Percentiles rank a stretch among this genome's conserved stretches.
Evolutionary conservation across 2,797 vertebrate species (phyloP).

Genomic region (Phrynocephalus guinanensis): DNA sequence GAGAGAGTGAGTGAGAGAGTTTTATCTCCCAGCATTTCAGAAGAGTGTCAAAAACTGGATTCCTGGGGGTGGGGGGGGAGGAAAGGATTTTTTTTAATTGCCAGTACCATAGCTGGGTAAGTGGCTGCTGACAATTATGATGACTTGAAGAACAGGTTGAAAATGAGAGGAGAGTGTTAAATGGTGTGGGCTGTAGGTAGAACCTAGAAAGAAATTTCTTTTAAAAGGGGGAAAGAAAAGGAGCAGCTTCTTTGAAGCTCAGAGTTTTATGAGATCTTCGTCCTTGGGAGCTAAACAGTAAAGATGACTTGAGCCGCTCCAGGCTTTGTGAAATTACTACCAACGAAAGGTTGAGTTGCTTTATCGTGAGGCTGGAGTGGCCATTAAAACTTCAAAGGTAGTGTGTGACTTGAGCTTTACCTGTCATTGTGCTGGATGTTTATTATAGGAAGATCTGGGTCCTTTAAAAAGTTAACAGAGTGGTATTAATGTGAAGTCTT

Average conservation of each 20-base stretch:
- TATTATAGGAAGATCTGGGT: constrained; percentile 73
- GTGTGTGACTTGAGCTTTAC: constrained; percentile 68
- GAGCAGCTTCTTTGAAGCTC: constrained; percentile 68
- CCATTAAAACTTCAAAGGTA: constrained; percentile 73
- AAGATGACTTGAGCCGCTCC: constrained; percentile 69
- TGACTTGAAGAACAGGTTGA: constrained; percentile 42
- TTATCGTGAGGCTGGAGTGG: constrained; percentile 71
- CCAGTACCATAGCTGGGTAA: not conserved
- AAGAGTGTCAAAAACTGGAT: constrained; percentile 30
- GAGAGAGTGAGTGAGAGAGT: not conserved
- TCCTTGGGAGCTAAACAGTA: constrained; percentile 63
- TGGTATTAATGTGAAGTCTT: constrained; percentile 62
- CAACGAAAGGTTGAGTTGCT: constrained; percentile 70
- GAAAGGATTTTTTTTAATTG: not conserved
- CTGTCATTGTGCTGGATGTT: constrained; percentile 67
- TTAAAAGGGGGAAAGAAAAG: constrained; percentile 21
- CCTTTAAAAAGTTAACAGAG: constrained; percentile 68
- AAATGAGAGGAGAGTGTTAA: constrained; percentile 34
- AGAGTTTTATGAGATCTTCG: constrained; percentile 64
- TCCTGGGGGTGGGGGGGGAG: constrained; percentile 35
- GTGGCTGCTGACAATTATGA: not conserved
- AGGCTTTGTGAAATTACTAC: constrained; percentile 72
- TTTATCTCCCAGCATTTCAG: not conserved
- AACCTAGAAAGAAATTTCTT: constrained; percentile 44
- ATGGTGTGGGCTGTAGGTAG: not conserved